Evolutionary conservation across 1,140 invertebrate genomes (phyloP), one percentile per base, ranked within the genome.

Genomic region (Choristoneura fumiferana): DNA sequence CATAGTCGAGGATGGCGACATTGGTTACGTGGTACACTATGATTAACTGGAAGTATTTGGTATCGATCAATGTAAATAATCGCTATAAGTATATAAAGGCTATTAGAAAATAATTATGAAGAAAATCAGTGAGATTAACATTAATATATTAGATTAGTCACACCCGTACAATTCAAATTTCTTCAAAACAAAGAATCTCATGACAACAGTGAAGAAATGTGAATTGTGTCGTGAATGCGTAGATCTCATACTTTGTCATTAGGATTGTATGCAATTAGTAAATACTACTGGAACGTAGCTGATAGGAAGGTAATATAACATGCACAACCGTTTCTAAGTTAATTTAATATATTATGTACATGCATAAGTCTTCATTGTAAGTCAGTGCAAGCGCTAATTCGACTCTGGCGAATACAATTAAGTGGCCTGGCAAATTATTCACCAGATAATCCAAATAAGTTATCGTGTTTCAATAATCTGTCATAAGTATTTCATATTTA

Each of bases 61-160:
- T 67, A 70, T 73, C 55, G 56, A 29, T 29, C 62, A 71, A 58
- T 87, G 84, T 86, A 87, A 79, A 87, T 87, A 86, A 75, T 81
- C 58, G 77, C 80, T 78, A 71, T 81, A 85, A 81, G 65, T 73
- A 82, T 76, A 77, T 81, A 74, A 82, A 75, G 2, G 80, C 81
- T 87, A 85, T 72, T 81, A 83, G 78, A 79, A 58, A 54, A 65
- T 77, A 78, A 85, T 80, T 81, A 84, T 76, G 67, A 79, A 83
- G 79, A 76, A 55, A 81, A 73, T 73, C 76, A 87, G 84, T 87
- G 84, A 87, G 84, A 87, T 87, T 87, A 87, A 80, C 81, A 63
- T 85, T 81, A 82, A 76, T 66, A 78, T 70, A 70, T 73, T 84
- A 83, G 73, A 55, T 70, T 84, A 84, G 76, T 64, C 14, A 70